Evolutionary conservation across 1,140 invertebrate species (phyloP).

Genomic region (Nasonia giraulti): DNA sequence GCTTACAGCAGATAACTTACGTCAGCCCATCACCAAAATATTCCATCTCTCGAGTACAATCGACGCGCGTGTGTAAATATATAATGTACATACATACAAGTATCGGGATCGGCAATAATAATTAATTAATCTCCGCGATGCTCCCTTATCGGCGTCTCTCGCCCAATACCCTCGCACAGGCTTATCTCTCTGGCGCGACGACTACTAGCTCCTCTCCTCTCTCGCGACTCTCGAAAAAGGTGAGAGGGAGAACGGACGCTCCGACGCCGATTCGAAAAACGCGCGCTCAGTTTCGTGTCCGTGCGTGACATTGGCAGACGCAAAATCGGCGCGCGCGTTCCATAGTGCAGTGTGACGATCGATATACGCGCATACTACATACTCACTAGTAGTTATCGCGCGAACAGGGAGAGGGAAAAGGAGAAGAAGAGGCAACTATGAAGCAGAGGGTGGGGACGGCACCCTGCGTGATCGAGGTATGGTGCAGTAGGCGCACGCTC

Average conservation of each 20-base stretch:
- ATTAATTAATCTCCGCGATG: too few relatives aligned
- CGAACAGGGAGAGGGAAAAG: too few relatives aligned
- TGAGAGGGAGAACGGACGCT: slow-evolving; percentile 5
- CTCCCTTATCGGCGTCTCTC: background rate
- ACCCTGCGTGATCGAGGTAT: background rate
- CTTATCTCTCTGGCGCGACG: background rate
- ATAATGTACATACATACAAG: too few relatives aligned
- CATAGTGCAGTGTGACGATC: too few relatives aligned
- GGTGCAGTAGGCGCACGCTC: background rate
- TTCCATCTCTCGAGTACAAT: too few relatives aligned
- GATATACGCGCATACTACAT: background rate
- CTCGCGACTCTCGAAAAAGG: background rate
- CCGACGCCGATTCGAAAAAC: slow-evolving; percentile 37
- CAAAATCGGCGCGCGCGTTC: background rate
- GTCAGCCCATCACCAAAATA: too few relatives aligned
- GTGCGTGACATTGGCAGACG: background rate
- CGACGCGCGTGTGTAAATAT: too few relatives aligned
- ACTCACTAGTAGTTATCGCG: too few relatives aligned
- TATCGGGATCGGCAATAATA: too few relatives aligned
- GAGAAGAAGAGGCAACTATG: background rate
- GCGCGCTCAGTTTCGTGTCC: slow-evolving; percentile 47
- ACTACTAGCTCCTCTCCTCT: background rate
- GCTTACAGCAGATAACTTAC: too few relatives aligned
- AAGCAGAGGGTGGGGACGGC: background rate
- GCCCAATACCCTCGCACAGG: background rate